Percentiles rank a stretch among this genome's conserved stretches.
Conservation (phyloP, 1,140 invertebrate genomes). For the Macrosteles quadrilineatus region DNA sequence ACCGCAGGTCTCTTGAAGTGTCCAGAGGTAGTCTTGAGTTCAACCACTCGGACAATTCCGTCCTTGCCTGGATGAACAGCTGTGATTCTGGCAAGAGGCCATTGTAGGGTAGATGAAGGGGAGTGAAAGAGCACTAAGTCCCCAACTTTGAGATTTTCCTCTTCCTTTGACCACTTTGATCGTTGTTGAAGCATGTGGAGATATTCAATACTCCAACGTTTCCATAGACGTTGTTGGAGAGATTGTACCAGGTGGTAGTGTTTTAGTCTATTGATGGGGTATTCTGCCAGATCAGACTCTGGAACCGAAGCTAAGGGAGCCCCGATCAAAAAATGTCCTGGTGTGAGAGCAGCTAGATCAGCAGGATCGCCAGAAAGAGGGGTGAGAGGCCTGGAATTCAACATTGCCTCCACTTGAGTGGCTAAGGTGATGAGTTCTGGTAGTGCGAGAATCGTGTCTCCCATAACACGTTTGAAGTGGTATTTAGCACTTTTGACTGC, state of each 20-base stretch:
- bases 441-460: too few species aligned
- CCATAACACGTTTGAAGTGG: too few species aligned
- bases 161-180: too few species aligned
- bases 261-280: conserved; percentile 32
- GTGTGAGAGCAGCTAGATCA: conserved; percentile 34
- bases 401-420: too few species aligned
- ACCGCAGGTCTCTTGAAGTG: conserved; percentile 32
- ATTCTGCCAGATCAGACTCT: conserved; percentile 31
- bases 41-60: too few species aligned
- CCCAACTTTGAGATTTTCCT: conserved; percentile 40
- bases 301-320: conserved; percentile 34
- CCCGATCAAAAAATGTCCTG: too few species aligned
- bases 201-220: conserved; percentile 48
- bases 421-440: too few species aligned
- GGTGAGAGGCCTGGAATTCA: conserved; percentile 39
- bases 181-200: conserved; percentile 42
- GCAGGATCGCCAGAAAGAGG: conserved; percentile 33
- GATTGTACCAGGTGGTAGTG: too few species aligned
- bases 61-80: conserved; percentile 40
- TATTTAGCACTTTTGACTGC: too few species aligned
- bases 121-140: conserved; percentile 38
- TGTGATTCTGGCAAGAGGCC: conserved; percentile 40
- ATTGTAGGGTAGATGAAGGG: too few species aligned
- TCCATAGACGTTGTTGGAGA: conserved; percentile 45
- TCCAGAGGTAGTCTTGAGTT: too few species aligned